Evolutionary conservation across 1,140 invertebrate genomes (phyloP).

Genomic region (Drosophila ercepeae): DNA sequence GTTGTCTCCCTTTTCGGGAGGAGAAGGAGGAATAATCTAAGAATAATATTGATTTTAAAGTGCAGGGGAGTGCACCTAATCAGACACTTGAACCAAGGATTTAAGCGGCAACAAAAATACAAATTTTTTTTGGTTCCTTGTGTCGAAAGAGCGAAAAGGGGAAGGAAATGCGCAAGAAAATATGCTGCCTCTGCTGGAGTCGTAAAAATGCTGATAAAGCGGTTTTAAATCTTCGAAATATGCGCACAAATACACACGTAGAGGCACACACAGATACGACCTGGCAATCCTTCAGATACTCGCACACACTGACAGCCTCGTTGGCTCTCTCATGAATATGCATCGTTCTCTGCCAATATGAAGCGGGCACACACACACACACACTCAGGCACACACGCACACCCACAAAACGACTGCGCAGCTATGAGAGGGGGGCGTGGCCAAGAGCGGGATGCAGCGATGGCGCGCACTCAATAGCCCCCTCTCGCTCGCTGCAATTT

Average conservation of each 20-base stretch:
- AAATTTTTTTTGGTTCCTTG: constrained; percentile 38
- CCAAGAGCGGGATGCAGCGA: constrained; percentile 56
- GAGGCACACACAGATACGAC: constrained; percentile 23
- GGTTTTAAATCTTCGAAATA: constrained; percentile 59
- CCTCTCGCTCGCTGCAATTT: constrained; percentile 63
- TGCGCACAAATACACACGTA: constrained; percentile 54
- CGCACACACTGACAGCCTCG: constrained; percentile 13
- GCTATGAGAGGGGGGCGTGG: constrained; percentile 60
- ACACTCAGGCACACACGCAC: constrained; percentile 40
- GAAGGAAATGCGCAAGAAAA: constrained; percentile 50
- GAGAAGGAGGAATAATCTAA: constrained; percentile 75
- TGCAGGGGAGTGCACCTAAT: constrained; percentile 72
- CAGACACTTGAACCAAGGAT: constrained; percentile 76
- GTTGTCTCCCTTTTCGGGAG: constrained; percentile 35
- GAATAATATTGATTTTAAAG: constrained; percentile 81
- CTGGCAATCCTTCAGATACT: constrained; percentile 4
- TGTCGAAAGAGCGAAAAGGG: constrained; percentile 30
- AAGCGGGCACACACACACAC: constrained; percentile 44
- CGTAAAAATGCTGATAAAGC: constrained; percentile 81
- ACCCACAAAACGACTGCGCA: constrained; percentile 61
- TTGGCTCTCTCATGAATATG: constrained; percentile 72
- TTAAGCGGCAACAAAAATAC: constrained; percentile 82
- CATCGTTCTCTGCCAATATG: constrained; percentile 60
- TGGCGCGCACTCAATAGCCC: constrained; percentile 39
- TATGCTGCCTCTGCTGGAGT: constrained; percentile 35